Evolutionary conservation across 2,888 invertebrate genomes (phyloP), one percentile per base, ranked within the genome.

Genomic region (Blastobasis adustella): DNA sequence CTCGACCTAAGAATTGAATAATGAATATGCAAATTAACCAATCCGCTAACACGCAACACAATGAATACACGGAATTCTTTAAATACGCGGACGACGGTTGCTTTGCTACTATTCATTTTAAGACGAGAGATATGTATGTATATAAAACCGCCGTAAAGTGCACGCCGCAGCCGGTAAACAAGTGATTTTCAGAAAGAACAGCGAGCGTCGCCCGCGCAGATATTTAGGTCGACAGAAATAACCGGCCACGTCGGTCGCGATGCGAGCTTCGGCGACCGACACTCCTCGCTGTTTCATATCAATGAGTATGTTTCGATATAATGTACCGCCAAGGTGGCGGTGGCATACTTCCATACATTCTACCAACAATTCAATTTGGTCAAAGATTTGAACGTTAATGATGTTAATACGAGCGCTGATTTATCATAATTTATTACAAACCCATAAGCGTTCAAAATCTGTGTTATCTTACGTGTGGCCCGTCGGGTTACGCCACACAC

Each of bases 141-240:
- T 41, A 23, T 23, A 23, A 47, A 58, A 59, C 55, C 52, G 51
- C 49, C 54, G 57, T 54, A 48, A 55, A 56, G 53, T 58, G 59
- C 56, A 58, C 43, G 43, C 40, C 37, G 38, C 6, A 57, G 23
- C 23, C 23, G 56, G 61, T 63, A 62, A 65, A 66, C 66, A 73
- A 72, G 66, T 69, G 60, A 71, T 71, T 66, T 71, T 65, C 62
- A 61, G 59, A 59, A 60, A 49, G 57, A 58, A 60, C 58, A 56
- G 60, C 58, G 55, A 54, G 54, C 55, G 58, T 53, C 50, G 41
- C 69, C 63, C 67, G 75, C 74, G 69, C 71, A 70, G 78, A 80
- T 82, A 88, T 88, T 85, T 84, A 82, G 87, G 87, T 85, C 87
- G 85, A 73, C 77, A 64, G 63, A 88, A 87, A 87, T 87, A 88